A percentile compares a stretch with the other conserved stretches of the same genome.
Conservation (phyloP, 2,113 vertebrate genomes). For the Lycaon pictus region DNA sequence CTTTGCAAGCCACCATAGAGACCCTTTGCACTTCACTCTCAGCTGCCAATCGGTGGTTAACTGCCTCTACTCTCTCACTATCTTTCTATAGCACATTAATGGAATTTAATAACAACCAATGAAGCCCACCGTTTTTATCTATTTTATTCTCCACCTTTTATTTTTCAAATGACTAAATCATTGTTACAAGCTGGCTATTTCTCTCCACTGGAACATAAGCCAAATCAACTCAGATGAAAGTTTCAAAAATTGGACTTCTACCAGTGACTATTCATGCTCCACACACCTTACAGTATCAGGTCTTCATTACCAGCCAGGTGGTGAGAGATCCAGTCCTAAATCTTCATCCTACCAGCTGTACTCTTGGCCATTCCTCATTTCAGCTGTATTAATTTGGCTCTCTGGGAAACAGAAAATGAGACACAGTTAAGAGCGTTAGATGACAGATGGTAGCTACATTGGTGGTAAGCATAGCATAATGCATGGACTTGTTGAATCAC, state of each 20-base stretch:
- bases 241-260: neutral
- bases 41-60: neutral
- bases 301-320: neutral
- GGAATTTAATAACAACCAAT: neutral
- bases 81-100: neutral
- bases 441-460: neutral
- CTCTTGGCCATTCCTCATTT: neutral
- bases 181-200: neutral
- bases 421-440: neutral
- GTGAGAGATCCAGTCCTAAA: neutral
- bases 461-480: neutral
- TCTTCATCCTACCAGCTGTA: neutral
- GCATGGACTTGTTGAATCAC: neutral
- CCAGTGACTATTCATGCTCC: neutral
- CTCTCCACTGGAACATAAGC: neutral
- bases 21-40: neutral
- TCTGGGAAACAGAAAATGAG: neutral
- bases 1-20: neutral
- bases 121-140: neutral
- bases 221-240: neutral
- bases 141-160: neutral
- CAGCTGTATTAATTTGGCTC: neutral
- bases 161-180: neutral
- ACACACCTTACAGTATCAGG: neutral
- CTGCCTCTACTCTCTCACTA: neutral